Percentiles rank a stretch among this genome's conserved stretches.
Evolutionary conservation across 2,888 invertebrate genomes (phyloP).

Genomic region (Cataglyphis livida): DNA sequence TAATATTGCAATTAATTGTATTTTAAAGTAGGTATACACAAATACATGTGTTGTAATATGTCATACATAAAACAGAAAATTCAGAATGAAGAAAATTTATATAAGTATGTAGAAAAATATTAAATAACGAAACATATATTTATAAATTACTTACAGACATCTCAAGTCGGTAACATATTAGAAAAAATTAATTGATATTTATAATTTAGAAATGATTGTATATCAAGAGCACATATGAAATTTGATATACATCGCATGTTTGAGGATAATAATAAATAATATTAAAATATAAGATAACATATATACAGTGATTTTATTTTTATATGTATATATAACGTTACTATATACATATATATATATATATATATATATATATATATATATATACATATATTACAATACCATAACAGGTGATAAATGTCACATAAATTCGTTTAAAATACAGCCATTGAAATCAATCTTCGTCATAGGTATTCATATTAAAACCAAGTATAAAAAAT

Average conservation of each 20-base stretch:
- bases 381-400: constrained; percentile 43
- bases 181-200: neutral
- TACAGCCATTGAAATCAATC: constrained; percentile 49
- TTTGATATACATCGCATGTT: neutral
- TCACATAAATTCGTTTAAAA: constrained; percentile 48
- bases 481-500: constrained; percentile 33
- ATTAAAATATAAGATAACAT: constrained; percentile 28
- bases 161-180: neutral
- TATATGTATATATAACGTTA: constrained; percentile 46
- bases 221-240: neutral
- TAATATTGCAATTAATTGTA: neutral
- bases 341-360: constrained; percentile 33
- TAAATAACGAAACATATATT: neutral
- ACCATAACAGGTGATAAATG: constrained; percentile 43
- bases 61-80: neutral
- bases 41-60: neutral
- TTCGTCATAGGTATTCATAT: constrained; percentile 26
- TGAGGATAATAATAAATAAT: neutral
- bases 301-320: constrained; percentile 44
- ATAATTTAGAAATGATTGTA: neutral
- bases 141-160: neutral
- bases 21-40: neutral
- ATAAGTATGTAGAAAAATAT: neutral
- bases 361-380: constrained; percentile 43
- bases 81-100: neutral